These are phyloP conservation scores for Philopedon plagiatum DNA, from an alignment of 2,888 invertebrate species.

Conservation along the genomic window DNA sequence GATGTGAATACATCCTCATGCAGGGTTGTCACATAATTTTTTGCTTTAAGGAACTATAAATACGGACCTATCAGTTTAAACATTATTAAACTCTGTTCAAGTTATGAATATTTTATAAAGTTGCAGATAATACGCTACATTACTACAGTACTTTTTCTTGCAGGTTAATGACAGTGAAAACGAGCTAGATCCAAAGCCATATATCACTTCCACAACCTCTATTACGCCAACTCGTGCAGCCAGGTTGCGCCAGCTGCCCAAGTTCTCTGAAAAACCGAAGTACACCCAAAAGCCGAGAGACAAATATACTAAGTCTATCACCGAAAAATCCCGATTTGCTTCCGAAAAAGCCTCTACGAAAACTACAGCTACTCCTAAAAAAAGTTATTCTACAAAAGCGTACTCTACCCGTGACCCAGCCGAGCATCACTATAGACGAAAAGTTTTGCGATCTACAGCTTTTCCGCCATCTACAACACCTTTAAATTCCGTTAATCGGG, in stretches of 20 bases:
- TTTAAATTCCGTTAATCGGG: slow-evolving; percentile 38
- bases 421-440: slow-evolving; percentile 46
- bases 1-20: too few species aligned
- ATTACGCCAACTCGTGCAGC: slow-evolving; percentile 54
- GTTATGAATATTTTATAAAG: too few species aligned
- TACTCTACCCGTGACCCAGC: slow-evolving; percentile 31
- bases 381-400: slow-evolving; percentile 27
- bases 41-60: too few species aligned
- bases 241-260: slow-evolving; percentile 53
- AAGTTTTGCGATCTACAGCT: slow-evolving; percentile 44
- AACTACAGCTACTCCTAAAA: slow-evolving; percentile 30
- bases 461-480: slow-evolving; percentile 49
- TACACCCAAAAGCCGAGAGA: slow-evolving; percentile 23
- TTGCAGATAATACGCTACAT: too few species aligned
- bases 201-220: slow-evolving; percentile 39
- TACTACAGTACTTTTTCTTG: slow-evolving; percentile 45
- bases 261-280: slow-evolving; percentile 45
- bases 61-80: too few species aligned
- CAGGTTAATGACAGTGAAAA: slow-evolving; percentile 59
- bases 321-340: background rate
- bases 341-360: slow-evolving; percentile 9
- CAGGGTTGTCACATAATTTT: too few species aligned
- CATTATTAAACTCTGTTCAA: too few species aligned
- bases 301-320: slow-evolving; percentile 25
- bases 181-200: slow-evolving; percentile 56